These are phyloP conservation scores for Eulithis testata DNA, from an alignment of 2,888 invertebrate genomes.

Conservation along the genomic window DNA sequence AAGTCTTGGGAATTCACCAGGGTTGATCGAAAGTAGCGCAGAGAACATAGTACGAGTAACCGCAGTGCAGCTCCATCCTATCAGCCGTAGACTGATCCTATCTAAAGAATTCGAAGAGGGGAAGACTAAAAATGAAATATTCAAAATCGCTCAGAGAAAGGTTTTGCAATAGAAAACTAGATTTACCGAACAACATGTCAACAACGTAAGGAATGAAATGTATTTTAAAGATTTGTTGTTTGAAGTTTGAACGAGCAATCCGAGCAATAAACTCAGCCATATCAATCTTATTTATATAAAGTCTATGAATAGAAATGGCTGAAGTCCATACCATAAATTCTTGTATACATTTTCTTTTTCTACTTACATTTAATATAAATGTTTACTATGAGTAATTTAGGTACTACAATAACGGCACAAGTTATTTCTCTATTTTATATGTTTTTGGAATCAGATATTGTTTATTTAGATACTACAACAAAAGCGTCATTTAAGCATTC, in stretches of 20 bases:
- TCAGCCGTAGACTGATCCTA: slow-evolving; percentile 25
- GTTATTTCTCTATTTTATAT: neutral
- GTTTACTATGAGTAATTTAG: neutral
- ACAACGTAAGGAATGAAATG: slow-evolving; percentile 25
- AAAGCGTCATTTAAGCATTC: slow-evolving; percentile 12
- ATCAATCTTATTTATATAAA: slow-evolving; percentile 33
- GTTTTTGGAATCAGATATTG: neutral
- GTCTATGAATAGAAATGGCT: slow-evolving; percentile 31
- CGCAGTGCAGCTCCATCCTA: slow-evolving; percentile 27
- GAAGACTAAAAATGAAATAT: slow-evolving; percentile 19
- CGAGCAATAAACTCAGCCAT: slow-evolving; percentile 27
- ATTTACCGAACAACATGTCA: slow-evolving; percentile 28
- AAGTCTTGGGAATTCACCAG: slow-evolving; percentile 17
- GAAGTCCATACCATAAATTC: slow-evolving; percentile 28
- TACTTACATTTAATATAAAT: slow-evolving; percentile 6
- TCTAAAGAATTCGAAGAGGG: slow-evolving; percentile 10
- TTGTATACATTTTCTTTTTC: slow-evolving; percentile 16
- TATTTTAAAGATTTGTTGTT: slow-evolving; percentile 32
- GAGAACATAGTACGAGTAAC: slow-evolving; percentile 17
- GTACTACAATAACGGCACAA: neutral
- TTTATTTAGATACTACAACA: slow-evolving; percentile 2
- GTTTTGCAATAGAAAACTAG: slow-evolving; percentile 13
- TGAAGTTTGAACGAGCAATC: slow-evolving; percentile 29
- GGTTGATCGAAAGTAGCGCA: slow-evolving; percentile 22
- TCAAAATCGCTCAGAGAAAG: slow-evolving; percentile 18